Evolutionary conservation across 2,113 vertebrate species (phyloP).

Genomic region (Rallus limicola): DNA sequence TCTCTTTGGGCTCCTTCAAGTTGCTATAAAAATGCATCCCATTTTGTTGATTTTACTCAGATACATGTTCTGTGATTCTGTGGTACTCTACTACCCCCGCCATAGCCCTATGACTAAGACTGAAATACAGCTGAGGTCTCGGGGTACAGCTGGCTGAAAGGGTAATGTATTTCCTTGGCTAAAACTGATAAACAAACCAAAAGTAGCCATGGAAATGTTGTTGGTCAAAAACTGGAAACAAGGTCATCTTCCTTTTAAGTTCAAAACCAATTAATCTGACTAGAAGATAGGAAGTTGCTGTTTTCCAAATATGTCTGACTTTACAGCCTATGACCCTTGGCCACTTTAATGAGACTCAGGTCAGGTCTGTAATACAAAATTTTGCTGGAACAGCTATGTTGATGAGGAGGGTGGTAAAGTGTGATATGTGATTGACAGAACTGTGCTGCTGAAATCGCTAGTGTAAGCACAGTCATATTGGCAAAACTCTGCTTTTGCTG

Average conservation of each 20-base stretch:
- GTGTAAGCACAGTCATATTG: slow-evolving; percentile 1
- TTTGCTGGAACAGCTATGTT: slow-evolving; percentile 50
- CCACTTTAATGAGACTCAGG: slow-evolving; percentile 38
- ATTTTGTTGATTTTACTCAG: neutral
- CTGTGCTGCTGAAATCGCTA: neutral
- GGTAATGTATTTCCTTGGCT: neutral
- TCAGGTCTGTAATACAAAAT: slow-evolving; percentile 41
- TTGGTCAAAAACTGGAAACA: neutral
- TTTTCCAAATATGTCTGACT: slow-evolving; percentile 37
- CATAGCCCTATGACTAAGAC: neutral
- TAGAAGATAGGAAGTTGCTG: slow-evolving; percentile 8
- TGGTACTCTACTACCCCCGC: too few relatives aligned
- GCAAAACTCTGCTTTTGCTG: neutral
- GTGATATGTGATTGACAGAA: slow-evolving; percentile 51
- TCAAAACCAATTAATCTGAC: slow-evolving; percentile 28
- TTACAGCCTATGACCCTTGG: slow-evolving; percentile 6
- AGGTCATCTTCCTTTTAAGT: neutral
- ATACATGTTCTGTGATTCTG: too few relatives aligned
- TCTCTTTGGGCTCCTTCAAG: neutral
- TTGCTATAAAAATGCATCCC: neutral
- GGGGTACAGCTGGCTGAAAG: neutral
- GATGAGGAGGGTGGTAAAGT: slow-evolving; percentile 27
- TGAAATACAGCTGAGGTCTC: neutral
- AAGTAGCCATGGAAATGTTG: neutral
- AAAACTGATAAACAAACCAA: neutral